These are phyloP conservation scores for Tetraneura akinire DNA, from an alignment of 1,140 invertebrate genomes.

Conservation along the genomic window DNA sequence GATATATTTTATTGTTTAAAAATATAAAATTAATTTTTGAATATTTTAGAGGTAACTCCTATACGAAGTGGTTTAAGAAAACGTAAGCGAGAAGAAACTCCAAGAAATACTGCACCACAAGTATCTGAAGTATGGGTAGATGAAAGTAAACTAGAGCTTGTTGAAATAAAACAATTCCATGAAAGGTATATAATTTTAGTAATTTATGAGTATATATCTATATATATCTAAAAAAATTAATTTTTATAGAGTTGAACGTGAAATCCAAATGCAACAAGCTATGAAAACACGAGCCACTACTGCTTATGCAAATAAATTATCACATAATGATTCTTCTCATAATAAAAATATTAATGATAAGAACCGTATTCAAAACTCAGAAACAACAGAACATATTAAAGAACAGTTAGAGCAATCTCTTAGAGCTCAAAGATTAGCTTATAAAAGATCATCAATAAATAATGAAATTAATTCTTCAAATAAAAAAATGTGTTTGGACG, in stretches of 20 bases:
- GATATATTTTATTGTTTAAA: too few species aligned
- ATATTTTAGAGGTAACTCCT: constrained; percentile 79
- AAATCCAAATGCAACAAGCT: constrained; percentile 47
- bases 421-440: constrained; percentile 32
- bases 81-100: constrained; percentile 85
- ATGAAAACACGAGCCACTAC: constrained; percentile 43
- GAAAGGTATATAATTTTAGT: constrained; percentile 62
- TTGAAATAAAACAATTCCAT: constrained; percentile 95
- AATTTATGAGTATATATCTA: background rate
- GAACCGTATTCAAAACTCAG: constrained; percentile 1
- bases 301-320: constrained; percentile 36
- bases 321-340: constrained; percentile 36
- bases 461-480: constrained; percentile 7
- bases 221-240: background rate
- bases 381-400: constrained; percentile 29
- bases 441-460: constrained; percentile 18
- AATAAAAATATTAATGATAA: constrained; percentile 33
- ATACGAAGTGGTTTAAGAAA: constrained; percentile 84
- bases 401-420: constrained; percentile 44
- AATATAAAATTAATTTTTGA: constrained; percentile 19
- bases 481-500: constrained; percentile 29
- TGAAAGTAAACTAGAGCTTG: constrained; percentile 92
- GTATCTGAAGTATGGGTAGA: constrained; percentile 94
- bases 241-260: constrained; percentile 42
- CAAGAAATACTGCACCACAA: constrained; percentile 85